Base-by-base conservation (phyloP, 2,113 vertebrate genomes). In the Ondatra zibethicus region DNA sequence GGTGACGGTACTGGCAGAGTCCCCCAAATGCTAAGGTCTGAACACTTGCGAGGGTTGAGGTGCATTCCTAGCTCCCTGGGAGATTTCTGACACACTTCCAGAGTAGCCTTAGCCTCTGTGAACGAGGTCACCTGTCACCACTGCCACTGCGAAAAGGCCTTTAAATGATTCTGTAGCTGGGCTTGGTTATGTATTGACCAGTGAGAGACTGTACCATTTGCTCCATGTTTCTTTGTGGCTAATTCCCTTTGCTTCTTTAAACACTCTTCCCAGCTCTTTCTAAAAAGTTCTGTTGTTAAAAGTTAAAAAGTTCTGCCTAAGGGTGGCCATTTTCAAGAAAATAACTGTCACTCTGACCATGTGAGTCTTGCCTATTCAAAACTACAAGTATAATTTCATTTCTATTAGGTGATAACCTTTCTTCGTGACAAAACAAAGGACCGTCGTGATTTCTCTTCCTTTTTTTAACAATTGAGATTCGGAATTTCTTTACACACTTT, bases 71-170 rank as follows among this genome's bases (percentile, higher is more conserved):
- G 36, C 97, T 86, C 68, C 88, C 97, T 98, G 98, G 97, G 91
- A 50, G 95, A 93, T 97, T 98, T 98, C 97, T 97, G 85, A 98
- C 97, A 97, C 97, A 98, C 97, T 97, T 98, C 94, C 94, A 80
- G 96, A 94, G 96, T 55, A 50, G 92, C 91, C 97, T 61, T 23
- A 68, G 42, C 39, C 72, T 97, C 45, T 92, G 25, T 91, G 68
- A 96, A 93, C 97, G 96, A 96, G 90, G 91, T 97, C 96, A 90
- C 95, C 89, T 97, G 97, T 66, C 96, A 94, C 87, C 90, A 66
- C 97, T 95, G 93, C 93, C 81, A 80, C 92, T 87, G 65, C 86
- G 78, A 96, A 95, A 95, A 96, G 94, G 88, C 68, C 91, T 93
- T 97, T 88, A 90, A 97, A 80, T 36, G 61, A 93, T 93, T 0